Evolutionary conservation across 2,797 vertebrate genomes (phyloP), one percentile per base, ranked within the genome.

Genomic region (Cichlasoma orientale): DNA sequence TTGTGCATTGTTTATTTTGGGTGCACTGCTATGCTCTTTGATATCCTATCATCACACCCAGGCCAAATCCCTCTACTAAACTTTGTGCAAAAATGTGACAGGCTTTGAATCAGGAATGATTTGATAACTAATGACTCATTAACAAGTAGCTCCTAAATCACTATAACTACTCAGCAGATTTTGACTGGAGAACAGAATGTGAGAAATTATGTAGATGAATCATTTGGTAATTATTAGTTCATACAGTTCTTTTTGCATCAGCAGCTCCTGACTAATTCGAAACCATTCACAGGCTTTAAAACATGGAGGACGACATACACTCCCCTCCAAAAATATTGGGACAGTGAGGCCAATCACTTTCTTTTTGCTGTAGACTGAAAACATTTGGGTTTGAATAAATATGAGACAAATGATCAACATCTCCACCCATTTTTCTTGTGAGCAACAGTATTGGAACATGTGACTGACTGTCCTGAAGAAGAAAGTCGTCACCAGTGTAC

Each of bases 1-100:
- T 75, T 75, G 72, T 79, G 47, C 59, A 79, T 69, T 85, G 69
- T 86, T 80, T 66, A 21, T 18, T 80, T 47, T 59, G 72, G 14
- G 9, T 1, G 9, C 9, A 47, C 38, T 19, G 38, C 23, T 66
- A 18, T 3, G 14, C 38, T 66, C 23, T 23, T 27, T 38, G 61
- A 66, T 27, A 12, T 66, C 9, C 1, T 19, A 27, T 66, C 38
- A 47, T 66, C 38, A 66, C 61, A 47, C 16, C 5, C 16, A 12
- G 59, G 59, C 59, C 18, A 38, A 63, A 63, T 41, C 38, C 12
- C 4, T 41, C 4, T 41, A 38, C 41, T 5, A 44, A 27, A 47
- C 23, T 27, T 63, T 63, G 14, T 38, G 44, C 21, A 27, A 63
- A 44, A 63, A 63, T 25, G 38, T 47, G 21, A 41, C 53, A 19